A percentile compares a stretch with the other conserved stretches of the same genome.
These are phyloP conservation scores for Drosophila baimaii DNA, from an alignment of 1,140 invertebrate genomes.

Conservation along the genomic window DNA sequence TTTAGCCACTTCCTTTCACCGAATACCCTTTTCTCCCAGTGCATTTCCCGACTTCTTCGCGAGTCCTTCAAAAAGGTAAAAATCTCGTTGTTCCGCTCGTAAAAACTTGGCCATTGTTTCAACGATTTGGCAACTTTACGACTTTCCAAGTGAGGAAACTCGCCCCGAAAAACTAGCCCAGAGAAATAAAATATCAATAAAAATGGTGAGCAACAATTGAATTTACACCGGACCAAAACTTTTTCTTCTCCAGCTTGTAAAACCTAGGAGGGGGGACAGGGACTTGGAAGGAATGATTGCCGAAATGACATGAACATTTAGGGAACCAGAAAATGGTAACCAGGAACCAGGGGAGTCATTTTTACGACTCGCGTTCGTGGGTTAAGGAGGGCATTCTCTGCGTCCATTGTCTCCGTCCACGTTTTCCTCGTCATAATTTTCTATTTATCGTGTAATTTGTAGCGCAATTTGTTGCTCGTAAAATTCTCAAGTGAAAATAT, in stretches of 20 bases:
- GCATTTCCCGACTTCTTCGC: constrained; percentile 3
- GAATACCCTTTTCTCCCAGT: not conserved
- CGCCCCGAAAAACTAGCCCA: constrained; percentile 56
- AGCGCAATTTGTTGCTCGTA: constrained; percentile 81
- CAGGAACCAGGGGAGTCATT: constrained; percentile 53
- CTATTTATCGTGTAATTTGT: constrained; percentile 81
- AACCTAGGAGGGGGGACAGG: constrained; percentile 24
- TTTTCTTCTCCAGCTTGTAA: constrained; percentile 74
- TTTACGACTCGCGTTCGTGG: constrained; percentile 65
- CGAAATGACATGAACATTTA: constrained; percentile 72
- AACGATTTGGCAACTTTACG: constrained; percentile 72
- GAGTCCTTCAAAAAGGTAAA: constrained; percentile 40
- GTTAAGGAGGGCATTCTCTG: constrained; percentile 15
- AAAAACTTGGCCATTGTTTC: constrained; percentile 80
- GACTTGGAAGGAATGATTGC: constrained; percentile 31
- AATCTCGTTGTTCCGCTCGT: constrained; percentile 56
- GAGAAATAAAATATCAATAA: constrained; percentile 78
- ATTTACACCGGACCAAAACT: constrained; percentile 74
- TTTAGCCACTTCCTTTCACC: too few relatives aligned
- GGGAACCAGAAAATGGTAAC: constrained; percentile 27
- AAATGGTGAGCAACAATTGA: constrained; percentile 76
- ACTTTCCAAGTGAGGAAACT: constrained; percentile 67
- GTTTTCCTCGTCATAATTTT: constrained; percentile 72
- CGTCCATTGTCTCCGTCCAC: constrained; percentile 33
- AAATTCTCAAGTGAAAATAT: constrained; percentile 74